These are phyloP conservation scores for Hippocampus kuda DNA, from an alignment of 2,797 vertebrate species.

Conservation along the genomic window DNA sequence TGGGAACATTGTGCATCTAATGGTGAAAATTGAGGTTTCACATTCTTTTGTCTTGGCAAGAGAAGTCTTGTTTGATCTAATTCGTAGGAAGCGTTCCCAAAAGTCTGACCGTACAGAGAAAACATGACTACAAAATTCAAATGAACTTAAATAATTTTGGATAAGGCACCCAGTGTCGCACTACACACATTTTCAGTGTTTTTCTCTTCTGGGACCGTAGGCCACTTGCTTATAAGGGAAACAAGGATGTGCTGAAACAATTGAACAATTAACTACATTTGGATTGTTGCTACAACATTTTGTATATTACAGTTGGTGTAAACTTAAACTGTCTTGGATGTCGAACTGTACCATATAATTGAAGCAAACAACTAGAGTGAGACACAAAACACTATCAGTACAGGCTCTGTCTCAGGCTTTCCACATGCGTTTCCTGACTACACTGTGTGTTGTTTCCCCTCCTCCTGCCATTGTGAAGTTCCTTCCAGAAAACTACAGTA, in stretches of 20 bases:
- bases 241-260: background rate
- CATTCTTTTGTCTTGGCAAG: background rate
- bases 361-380: background rate
- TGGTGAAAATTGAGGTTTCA: background rate
- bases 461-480: conserved; percentile 19
- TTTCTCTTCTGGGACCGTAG: background rate
- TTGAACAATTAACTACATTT: conserved; percentile 18
- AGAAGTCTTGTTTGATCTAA: background rate
- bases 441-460: conserved; percentile 29
- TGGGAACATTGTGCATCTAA: background rate
- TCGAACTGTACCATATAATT: background rate
- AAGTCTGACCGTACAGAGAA: background rate
- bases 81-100: too few relatives aligned
- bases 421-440: conserved; percentile 54
- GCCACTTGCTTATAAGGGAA: background rate
- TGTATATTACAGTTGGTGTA: background rate
- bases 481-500: conserved; percentile 20
- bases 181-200: background rate
- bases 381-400: conserved; percentile 1
- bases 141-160: background rate
- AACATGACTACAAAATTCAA: background rate
- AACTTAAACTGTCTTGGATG: background rate
- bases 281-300: conserved; percentile 15
- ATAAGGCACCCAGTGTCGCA: background rate
- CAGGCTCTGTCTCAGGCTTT: conserved; percentile 33